Evolutionary conservation across 1,140 invertebrate genomes (phyloP), one percentile per base, ranked within the genome.

Genomic region (Papilio glaucus): DNA sequence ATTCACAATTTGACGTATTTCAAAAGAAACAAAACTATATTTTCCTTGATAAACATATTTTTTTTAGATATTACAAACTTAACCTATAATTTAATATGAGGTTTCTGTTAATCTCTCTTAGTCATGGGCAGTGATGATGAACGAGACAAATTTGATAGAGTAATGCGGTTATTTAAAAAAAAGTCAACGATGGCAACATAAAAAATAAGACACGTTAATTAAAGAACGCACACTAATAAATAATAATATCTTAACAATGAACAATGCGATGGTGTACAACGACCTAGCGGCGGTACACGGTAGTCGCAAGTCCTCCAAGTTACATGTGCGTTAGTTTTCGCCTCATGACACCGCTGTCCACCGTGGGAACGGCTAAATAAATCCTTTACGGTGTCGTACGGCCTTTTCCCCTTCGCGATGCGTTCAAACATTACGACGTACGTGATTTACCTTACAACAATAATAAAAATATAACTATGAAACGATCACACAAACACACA

Each of bases 181-280:
- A 57, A 24, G 10, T 12, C 4, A 41, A 13, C 13, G 13, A 41
- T n/a, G 13, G 10, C 12, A 13, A 13, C 12, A 13, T 13, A 41
- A 45, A 49, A 49, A 49, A 21, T 49, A 6, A 45, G n/a, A 45
- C 6, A 45, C 3, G 5, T 6, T 6, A 21, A 57, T 53, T 21
- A 57, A 3, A 26, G 49, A 21, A 57, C 49, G 24, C 49, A 5
- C 15, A 15, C 42, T 4, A 10, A 53, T 53, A 7, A 15, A 15
- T n/a, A 42, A 42, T 42, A n/a, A 18, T 12, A 24, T 57, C 18
- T 57, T 57, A 57, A 57, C 49, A 57, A 57, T 57, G 21, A 57
- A 57, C 49, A 57, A 57, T 57, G 21, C 10, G 49, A 26, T 57
- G 21, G 21, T n/a, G 29, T 24, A 57, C 49, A 57, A 57, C 49